Conservation (phyloP, 2,113 vertebrate genomes). For the Emydura subglobosa region DNA sequence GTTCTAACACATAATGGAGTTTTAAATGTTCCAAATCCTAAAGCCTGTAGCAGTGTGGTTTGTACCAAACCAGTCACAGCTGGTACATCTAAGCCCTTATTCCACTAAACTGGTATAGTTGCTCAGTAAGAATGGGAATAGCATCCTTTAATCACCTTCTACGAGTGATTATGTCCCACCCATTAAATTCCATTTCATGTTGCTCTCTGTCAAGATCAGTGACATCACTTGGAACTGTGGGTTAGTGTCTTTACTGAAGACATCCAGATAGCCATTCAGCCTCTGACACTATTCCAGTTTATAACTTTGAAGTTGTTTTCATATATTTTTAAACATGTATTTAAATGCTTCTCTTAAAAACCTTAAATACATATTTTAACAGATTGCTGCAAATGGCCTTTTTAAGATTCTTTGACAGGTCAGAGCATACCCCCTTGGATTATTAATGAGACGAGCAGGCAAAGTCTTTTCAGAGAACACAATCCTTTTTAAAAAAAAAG, state of each 20-base stretch:
- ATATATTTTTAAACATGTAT: neutral
- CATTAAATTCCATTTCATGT: neutral
- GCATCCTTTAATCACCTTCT: neutral
- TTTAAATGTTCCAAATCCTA: no score
- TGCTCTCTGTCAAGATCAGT: neutral
- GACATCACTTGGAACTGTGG: neutral
- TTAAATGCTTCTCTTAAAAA: neutral
- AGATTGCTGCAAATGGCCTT: neutral
- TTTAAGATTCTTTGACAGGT: slow-evolving; percentile 29
- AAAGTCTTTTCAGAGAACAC: neutral
- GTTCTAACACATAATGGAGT: no score
- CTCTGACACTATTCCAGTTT: neutral
- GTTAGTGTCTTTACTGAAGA: neutral
- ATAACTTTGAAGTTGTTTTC: neutral
- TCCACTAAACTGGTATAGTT: no score
- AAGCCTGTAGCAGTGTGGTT: no score
- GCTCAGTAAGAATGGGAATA: no score
- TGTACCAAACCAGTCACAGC: no score
- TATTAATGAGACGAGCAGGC: neutral
- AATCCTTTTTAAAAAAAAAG: neutral
- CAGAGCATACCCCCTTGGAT: neutral
- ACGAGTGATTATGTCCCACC: neutral
- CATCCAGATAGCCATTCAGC: neutral
- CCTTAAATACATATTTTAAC: neutral
- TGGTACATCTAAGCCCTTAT: no score